A percentile compares a stretch with the other conserved stretches of the same genome.
phyloP scores from a whole-genome alignment of 2,888 invertebrate species.

The Hydrotaea diabolus region DNA sequence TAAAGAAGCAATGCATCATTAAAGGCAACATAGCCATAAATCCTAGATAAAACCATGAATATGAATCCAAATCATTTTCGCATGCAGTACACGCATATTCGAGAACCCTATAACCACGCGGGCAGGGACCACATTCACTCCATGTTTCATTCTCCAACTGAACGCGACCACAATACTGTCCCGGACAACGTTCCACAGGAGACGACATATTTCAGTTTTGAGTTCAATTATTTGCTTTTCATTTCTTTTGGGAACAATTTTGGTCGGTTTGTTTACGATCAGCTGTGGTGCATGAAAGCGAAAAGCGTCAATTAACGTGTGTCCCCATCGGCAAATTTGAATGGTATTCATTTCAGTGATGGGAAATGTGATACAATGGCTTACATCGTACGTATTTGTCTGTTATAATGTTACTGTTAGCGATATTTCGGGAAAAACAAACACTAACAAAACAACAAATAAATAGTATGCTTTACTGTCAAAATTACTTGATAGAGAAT shows the following conservation, averaged over 20 bases:
- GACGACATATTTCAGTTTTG: conserved; percentile 32
- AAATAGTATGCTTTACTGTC: too few species aligned
- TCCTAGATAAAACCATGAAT: conserved; percentile 96
- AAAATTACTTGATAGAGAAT: too few species aligned
- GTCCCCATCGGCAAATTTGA: too few species aligned
- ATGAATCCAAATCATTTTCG: conserved; percentile 87
- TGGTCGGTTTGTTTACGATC: background rate
- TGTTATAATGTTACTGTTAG: too few species aligned
- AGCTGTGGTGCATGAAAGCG: too few species aligned
- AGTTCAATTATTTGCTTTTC: too few species aligned
- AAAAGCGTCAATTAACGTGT: too few species aligned
- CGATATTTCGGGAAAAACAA: too few species aligned
- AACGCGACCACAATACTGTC: conserved; percentile 82
- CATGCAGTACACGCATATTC: conserved; percentile 88
- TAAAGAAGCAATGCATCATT: conserved; percentile 95
- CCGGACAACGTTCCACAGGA: conserved; percentile 73
- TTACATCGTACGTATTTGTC: too few species aligned
- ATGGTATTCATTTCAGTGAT: too few species aligned
- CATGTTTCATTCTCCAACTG: conserved; percentile 85
- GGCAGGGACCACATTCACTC: conserved; percentile 93
- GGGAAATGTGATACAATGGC: too few species aligned
- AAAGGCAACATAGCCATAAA: conserved; percentile 95
- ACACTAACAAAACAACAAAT: too few species aligned
- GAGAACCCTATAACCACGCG: conserved; percentile 88
- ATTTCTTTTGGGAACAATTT: background rate